Conservation (phyloP, 2,888 invertebrate genomes). For the Himalopsyche japonica region DNA sequence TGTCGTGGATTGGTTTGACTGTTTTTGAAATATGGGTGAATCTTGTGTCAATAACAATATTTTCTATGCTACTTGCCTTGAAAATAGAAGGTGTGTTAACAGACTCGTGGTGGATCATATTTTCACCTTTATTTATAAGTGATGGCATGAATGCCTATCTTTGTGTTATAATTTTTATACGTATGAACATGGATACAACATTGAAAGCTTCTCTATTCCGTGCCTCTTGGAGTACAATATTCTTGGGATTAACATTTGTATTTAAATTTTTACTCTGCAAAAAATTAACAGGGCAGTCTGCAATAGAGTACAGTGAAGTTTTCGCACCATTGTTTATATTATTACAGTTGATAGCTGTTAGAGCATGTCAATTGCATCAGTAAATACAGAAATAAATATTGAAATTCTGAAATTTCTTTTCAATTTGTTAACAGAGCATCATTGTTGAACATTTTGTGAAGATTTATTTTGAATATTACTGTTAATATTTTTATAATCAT, state of each 20-base stretch:
- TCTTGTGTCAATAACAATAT: slow-evolving; percentile 78
- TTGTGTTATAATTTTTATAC: slow-evolving; percentile 90
- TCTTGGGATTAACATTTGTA: slow-evolving; percentile 81
- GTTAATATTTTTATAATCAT: not conserved
- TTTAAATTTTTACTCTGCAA: slow-evolving; percentile 91
- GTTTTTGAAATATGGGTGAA: slow-evolving; percentile 95
- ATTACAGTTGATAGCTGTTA: slow-evolving; percentile 84
- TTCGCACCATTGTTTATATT: slow-evolving; percentile 90
- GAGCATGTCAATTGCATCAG: slow-evolving; percentile 86
- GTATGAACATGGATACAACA: slow-evolving; percentile 82
- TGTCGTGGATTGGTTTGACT: slow-evolving; percentile 92
- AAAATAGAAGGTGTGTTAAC: slow-evolving; percentile 70
- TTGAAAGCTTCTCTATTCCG: slow-evolving; percentile 79
- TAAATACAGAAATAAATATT: slow-evolving; percentile 40
- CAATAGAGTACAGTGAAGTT: slow-evolving; percentile 88
- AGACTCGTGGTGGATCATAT: slow-evolving; percentile 86
- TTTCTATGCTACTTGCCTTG: slow-evolving; percentile 80
- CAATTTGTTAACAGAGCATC: not conserved
- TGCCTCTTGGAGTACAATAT: slow-evolving; percentile 82
- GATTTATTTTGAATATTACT: not conserved
- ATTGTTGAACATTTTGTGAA: not conserved
- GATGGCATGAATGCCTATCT: slow-evolving; percentile 94
- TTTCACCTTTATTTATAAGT: slow-evolving; percentile 88
- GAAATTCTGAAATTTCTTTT: not conserved
- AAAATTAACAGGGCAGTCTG: slow-evolving; percentile 79